Conservation (phyloP, 2,797 vertebrate species). For the Heterohyrax brucei region DNA sequence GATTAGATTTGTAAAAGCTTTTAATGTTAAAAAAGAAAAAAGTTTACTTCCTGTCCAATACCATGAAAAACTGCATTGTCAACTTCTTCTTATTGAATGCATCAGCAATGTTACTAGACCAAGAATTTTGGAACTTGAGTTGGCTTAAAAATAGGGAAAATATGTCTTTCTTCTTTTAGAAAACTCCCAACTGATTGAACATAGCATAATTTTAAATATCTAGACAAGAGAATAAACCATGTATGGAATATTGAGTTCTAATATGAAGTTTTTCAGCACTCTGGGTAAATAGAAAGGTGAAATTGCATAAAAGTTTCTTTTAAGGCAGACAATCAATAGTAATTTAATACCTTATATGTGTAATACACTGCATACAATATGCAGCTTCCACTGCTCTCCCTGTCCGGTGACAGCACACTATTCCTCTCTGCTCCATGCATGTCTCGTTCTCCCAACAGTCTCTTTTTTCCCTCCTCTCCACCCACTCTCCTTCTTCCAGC, state of each 20-base stretch:
- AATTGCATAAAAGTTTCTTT: conserved; percentile 22
- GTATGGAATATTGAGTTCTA: not conserved
- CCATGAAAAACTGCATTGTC: not conserved
- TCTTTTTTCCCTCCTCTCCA: too few relatives aligned
- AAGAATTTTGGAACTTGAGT: conserved; percentile 12
- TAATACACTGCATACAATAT: too few relatives aligned
- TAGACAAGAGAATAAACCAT: conserved; percentile 35
- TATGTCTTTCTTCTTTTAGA: not conserved
- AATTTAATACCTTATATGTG: not conserved
- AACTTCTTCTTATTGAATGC: not conserved
- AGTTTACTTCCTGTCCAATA: not conserved
- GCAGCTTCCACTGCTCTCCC: too few relatives aligned
- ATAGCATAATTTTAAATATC: not conserved
- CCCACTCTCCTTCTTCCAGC: too few relatives aligned
- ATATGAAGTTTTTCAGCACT: not conserved
- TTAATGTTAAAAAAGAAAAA: conserved; percentile 13
- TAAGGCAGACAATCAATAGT: not conserved
- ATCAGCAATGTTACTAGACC: not conserved
- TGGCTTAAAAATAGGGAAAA: not conserved
- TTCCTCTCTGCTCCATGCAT: too few relatives aligned
- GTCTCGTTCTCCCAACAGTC: too few relatives aligned
- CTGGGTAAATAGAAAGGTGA: conserved; percentile 42
- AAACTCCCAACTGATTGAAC: conserved; percentile 7
- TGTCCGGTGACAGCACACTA: too few relatives aligned
- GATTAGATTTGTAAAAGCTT: conserved; percentile 5